Evolutionary conservation across 2,888 invertebrate genomes (phyloP), one percentile per base, ranked within the genome.

Genomic region (Sussaba pulchella): DNA sequence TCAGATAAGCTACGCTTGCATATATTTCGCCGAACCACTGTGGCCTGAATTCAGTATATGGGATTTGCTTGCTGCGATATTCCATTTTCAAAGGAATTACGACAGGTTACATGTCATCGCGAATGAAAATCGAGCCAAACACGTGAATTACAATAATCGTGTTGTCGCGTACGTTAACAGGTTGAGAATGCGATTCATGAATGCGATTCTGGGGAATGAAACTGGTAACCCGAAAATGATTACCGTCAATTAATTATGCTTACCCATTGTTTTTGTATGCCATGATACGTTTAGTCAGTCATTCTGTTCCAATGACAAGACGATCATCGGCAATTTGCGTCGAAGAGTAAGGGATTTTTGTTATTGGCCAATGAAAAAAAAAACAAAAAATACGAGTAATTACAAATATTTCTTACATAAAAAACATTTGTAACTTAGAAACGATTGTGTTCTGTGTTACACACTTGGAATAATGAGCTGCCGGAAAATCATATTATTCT

Each of bases 41-140:
- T 99, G 99, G 99, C 99, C 99, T 1, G 99, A 99, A 90, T 98
- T 99, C 89, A 95, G 95, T 52, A 94, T 98, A 79, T 99, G 98
- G 98, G 96, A 99, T 92, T 94, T 99, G 66, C 93, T 99, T 83
- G 94, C 94, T 19, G 97, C 97, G 26, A 94, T 99, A 79, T 95
- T 99, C 87, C 95, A 96, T 87, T 99, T 97, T 92, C 99, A 99
- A 93, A 94, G 95, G 52, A 92, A 92, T 87, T 92, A 91, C 76
- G 72, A 83, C 26, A 86, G 88, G 57, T 76, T 89, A 54, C 82
- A 85, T 73, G 83, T 74, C 45, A 71, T 79, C 36, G 73, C 36
- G 3, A 84, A 84, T 54, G 81, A 66, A 4, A 78, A 84, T 80
- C 81, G 77, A 76, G 45, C 74, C 0, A 83, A 85, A 45, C 66